A percentile compares a stretch with the other conserved stretches of the same genome.
Evolutionary conservation across 1,140 invertebrate species (phyloP).

Genomic region (Drosophila sturtevanti): DNA sequence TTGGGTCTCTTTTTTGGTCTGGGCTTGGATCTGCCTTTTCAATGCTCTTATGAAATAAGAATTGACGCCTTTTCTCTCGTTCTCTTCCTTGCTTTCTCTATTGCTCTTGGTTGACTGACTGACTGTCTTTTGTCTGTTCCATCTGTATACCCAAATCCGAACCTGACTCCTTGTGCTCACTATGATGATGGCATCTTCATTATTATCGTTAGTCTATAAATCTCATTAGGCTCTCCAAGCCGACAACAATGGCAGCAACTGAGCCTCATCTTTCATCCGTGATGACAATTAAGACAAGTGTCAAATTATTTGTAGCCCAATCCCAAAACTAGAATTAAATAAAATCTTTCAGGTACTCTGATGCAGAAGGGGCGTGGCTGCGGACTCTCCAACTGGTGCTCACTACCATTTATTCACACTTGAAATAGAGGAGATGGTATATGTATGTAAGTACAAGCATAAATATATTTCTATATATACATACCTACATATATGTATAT

Average conservation of each 20-base stretch:
- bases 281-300: slow-evolving; percentile 73
- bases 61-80: slow-evolving; percentile 60
- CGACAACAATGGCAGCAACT: slow-evolving; percentile 38
- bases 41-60: slow-evolving; percentile 78
- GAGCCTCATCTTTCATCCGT: slow-evolving; percentile 46
- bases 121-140: slow-evolving; percentile 10
- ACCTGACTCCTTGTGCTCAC: slow-evolving; percentile 46
- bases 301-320: slow-evolving; percentile 70
- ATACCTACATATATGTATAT: background rate
- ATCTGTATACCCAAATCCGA: slow-evolving; percentile 26
- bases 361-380: too few species aligned
- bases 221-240: slow-evolving; percentile 63
- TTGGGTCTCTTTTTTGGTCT: background rate
- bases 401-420: background rate
- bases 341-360: slow-evolving; percentile 24
- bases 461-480: too few species aligned
- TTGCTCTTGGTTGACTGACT: slow-evolving; percentile 4
- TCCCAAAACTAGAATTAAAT: slow-evolving; percentile 44
- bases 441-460: background rate
- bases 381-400: too few species aligned
- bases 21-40: slow-evolving; percentile 52
- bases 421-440: background rate
- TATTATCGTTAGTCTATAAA: slow-evolving; percentile 37
- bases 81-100: slow-evolving; percentile 30
- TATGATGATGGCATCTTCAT: slow-evolving; percentile 25